Evolutionary conservation across 30 jellyfish, hydroid and myxozoan species (phyloP).

Genomic region (Turritopsis dohrnii): DNA sequence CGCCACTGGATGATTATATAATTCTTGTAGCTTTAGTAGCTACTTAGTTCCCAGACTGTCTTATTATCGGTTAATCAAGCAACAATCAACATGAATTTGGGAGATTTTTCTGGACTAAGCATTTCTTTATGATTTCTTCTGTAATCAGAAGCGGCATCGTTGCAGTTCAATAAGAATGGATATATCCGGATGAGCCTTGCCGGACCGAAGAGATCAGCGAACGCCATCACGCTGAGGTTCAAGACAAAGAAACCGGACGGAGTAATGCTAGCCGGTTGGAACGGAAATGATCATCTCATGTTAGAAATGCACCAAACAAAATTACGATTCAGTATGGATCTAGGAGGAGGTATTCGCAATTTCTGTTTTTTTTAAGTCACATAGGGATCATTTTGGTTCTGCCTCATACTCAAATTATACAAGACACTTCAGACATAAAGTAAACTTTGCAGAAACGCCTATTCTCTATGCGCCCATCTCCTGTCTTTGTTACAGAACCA

Average conservation of each 20-base stretch:
- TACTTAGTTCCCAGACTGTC: no score
- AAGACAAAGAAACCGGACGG: constrained; percentile 65
- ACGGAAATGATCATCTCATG: constrained; percentile 51
- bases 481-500: no score
- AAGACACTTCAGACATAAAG: no score
- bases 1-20: no score
- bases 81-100: no score
- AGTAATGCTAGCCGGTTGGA: constrained; percentile 41
- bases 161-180: constrained; percentile 3
- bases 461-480: no score
- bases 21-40: no score
- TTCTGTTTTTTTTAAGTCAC: neutral
- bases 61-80: no score
- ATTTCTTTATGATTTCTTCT: neutral
- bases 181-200: constrained; percentile 2
- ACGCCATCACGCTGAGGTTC: constrained; percentile 49
- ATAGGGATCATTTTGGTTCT: no score
- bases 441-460: no score
- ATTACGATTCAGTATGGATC: constrained; percentile 49
- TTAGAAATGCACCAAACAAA: constrained; percentile 43
- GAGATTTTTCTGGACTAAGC: no score
- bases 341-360: constrained; percentile 66
- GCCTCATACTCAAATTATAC: no score
- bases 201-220: constrained; percentile 17
- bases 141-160: constrained; percentile 10